These are phyloP conservation scores for Elegia similella DNA, from an alignment of 2,888 invertebrate genomes.

Conservation along the genomic window DNA sequence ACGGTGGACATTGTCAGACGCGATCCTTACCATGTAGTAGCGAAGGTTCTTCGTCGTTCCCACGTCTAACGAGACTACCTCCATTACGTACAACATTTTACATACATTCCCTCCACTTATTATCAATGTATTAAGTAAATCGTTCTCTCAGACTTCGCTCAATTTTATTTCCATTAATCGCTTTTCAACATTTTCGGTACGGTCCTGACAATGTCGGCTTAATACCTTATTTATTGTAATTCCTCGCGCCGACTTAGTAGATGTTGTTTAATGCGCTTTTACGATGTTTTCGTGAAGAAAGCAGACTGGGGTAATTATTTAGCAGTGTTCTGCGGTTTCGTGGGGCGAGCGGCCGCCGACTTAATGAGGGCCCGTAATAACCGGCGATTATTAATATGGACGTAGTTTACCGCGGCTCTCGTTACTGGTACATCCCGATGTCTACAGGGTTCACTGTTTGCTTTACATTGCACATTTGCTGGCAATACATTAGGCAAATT, in stretches of 20 bases:
- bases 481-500: slow-evolving; percentile 29
- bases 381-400: slow-evolving; percentile 73
- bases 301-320: slow-evolving; percentile 73
- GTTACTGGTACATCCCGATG: slow-evolving; percentile 48
- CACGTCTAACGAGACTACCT: slow-evolving; percentile 78
- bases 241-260: slow-evolving; percentile 64
- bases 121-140: slow-evolving; percentile 78
- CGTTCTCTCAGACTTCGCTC: slow-evolving; percentile 62
- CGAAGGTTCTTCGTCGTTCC: slow-evolving; percentile 53
- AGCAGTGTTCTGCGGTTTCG: slow-evolving; percentile 76
- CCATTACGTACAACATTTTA: slow-evolving; percentile 74
- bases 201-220: slow-evolving; percentile 59
- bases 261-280: slow-evolving; percentile 66
- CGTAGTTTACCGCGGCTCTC: slow-evolving; percentile 60
- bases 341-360: slow-evolving; percentile 59
- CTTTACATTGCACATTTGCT: slow-evolving; percentile 33
- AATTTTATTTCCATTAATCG: slow-evolving; percentile 77
- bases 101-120: slow-evolving; percentile 73
- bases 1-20: slow-evolving; percentile 70
- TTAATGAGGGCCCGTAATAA: slow-evolving; percentile 76
- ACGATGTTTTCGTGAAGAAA: slow-evolving; percentile 76
- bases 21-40: slow-evolving; percentile 66
- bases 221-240: slow-evolving; percentile 76
- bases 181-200: slow-evolving; percentile 67
- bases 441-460: slow-evolving; percentile 44